A percentile compares a stretch with the other conserved stretches of the same genome.
Conservation (phyloP, 2,113 vertebrate genomes). For the Pampusana beccarii region DNA sequence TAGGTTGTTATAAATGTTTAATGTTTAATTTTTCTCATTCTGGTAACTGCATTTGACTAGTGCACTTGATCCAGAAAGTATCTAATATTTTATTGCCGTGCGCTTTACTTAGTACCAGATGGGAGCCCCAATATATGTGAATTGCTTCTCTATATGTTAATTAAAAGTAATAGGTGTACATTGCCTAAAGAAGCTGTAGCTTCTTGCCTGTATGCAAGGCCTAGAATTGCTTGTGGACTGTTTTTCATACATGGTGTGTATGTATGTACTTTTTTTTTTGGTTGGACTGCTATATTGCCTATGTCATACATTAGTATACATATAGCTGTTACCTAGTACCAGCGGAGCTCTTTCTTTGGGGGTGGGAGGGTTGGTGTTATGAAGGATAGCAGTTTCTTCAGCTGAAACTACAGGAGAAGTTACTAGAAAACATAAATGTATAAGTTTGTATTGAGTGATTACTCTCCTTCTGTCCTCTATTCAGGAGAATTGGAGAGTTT, state of each 20-base stretch:
- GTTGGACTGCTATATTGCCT: neutral
- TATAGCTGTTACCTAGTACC: neutral
- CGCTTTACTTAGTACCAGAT: neutral
- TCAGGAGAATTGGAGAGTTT: neutral
- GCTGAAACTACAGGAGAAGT: neutral
- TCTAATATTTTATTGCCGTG: neutral
- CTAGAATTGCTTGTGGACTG: neutral
- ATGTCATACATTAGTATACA: neutral
- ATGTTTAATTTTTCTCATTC: neutral
- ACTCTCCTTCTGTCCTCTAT: neutral
- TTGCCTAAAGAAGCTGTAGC: neutral
- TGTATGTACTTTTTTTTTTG: neutral
- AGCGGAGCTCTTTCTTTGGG: neutral
- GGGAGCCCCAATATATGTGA: neutral
- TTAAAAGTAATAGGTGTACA: neutral
- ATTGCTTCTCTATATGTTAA: neutral
- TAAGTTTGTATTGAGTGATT: neutral
- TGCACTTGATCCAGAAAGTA: neutral
- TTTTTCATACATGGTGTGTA: neutral
- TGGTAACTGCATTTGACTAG: neutral
- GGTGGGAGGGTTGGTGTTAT: neutral
- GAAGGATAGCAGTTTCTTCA: neutral
- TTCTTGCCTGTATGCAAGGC: neutral
- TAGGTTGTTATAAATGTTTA: neutral
- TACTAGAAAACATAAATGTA: neutral